Conservation (phyloP, 2,888 invertebrate species). For the Beris morrisii region DNA sequence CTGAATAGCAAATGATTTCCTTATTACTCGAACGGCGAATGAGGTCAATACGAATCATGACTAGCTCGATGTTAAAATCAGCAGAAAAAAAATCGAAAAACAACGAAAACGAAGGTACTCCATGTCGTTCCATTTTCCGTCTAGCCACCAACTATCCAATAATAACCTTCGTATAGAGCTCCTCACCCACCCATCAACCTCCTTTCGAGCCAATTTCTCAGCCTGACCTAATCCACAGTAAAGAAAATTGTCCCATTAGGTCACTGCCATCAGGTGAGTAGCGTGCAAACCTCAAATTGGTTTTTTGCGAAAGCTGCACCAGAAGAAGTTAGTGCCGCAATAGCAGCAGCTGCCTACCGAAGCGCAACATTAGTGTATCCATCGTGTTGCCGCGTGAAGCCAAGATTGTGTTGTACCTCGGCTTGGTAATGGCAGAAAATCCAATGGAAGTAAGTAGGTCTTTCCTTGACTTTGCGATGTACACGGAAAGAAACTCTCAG, state of each 20-base stretch:
- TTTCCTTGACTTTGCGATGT: conserved; percentile 37
- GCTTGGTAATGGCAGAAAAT: conserved; percentile 3
- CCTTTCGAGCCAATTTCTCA: conserved; percentile 25
- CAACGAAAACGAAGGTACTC: conserved; percentile 15
- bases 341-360: neutral
- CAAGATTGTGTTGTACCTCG: neutral
- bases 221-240: conserved; percentile 23
- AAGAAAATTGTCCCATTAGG: conserved; percentile 33
- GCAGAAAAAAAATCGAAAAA: neutral
- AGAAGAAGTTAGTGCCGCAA: neutral
- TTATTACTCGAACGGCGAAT: conserved; percentile 7
- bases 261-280: conserved; percentile 16
- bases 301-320: conserved; percentile 23
- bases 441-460: conserved; percentile 36
- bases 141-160: conserved; percentile 13
- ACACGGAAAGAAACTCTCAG: conserved; percentile 23
- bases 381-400: neutral
- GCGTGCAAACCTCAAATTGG: conserved; percentile 16
- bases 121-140: conserved; percentile 6
- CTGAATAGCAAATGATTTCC: conserved; percentile 4
- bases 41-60: conserved; percentile 7
- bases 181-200: conserved; percentile 30
- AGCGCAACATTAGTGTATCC: neutral
- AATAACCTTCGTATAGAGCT: conserved; percentile 9
- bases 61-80: neutral